A percentile compares a stretch with the other conserved stretches of the same genome.
These are phyloP conservation scores for Dexiosoma caninum DNA, from an alignment of 2,888 invertebrate genomes.

Conservation along the genomic window DNA sequence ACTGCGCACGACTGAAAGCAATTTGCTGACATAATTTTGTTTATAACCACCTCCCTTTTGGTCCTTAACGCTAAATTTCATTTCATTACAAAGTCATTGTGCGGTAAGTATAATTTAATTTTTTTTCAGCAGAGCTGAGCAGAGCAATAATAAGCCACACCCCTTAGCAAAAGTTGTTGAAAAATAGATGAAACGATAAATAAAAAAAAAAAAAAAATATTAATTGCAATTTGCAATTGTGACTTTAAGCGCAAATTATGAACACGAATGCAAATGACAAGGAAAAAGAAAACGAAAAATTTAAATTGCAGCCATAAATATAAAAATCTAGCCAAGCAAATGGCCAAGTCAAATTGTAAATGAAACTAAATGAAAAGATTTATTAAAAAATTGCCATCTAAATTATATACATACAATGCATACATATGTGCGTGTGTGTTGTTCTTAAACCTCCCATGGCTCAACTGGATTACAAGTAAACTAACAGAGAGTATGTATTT, in stretches of 20 bases:
- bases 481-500: not conserved
- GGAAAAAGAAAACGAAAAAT: not conserved
- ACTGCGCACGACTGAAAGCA: constrained; percentile 34
- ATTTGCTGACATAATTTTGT: constrained; percentile 51
- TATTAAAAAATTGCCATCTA: not conserved
- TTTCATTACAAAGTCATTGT: constrained; percentile 59
- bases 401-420: too few relatives aligned
- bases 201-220: constrained; percentile 17
- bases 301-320: constrained; percentile 59
- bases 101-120: constrained; percentile 59
- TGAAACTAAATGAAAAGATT: not conserved
- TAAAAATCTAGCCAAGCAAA: constrained; percentile 18
- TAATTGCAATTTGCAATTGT: constrained; percentile 62
- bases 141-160: not conserved
- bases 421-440: too few relatives aligned
- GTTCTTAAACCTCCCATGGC: not conserved
- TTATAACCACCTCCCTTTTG: not conserved
- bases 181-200: constrained; percentile 1
- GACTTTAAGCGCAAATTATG: constrained; percentile 45
- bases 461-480: not conserved
- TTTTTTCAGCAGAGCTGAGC: constrained; percentile 22
- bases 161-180: constrained; percentile 1
- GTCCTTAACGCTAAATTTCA: constrained; percentile 52
- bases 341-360: constrained; percentile 5
- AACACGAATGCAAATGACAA: constrained; percentile 47